Base-by-base conservation (phyloP, 2,888 invertebrate species). In the Melipona bicolor region DNA sequence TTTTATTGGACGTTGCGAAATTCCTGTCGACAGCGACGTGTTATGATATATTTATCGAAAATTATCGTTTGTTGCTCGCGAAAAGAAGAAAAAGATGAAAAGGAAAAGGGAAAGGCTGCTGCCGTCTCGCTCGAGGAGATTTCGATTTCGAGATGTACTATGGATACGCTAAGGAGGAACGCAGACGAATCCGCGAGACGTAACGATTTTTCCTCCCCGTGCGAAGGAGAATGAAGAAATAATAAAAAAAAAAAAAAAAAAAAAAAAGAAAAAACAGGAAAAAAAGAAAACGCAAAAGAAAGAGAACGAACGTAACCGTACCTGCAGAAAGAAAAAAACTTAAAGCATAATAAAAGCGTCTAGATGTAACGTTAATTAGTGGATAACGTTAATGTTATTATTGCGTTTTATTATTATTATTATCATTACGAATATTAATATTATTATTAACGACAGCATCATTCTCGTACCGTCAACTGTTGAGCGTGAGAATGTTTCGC, bases 301-400 rank as follows among this genome's bases (percentile, higher is more conserved):
- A 74, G 49, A 65, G 62, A 77, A 80, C 73, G 80, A 87, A 79
- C 78, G 79, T 85, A 90, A 88, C 86, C 86, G 91, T 91, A 91
- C 91, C 91, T 91, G 91, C 90, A 85, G 81, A 85, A 32, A 89
- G 79, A 81, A 88, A 88, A 81, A 85, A 84, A 88, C 82, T 87
- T 73, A 88, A 87, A 85, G 87, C 89, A 87, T 91, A 90, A 91
- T 90, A 83, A 84, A 90, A 89, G 88, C 88, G 88, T 91, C 83
- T 90, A 91, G 85, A 87, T 87, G 86, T 91, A 91, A 89, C 90
- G 90, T 90, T 91, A 91, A 90, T 88, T 91, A 90, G 90, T 88
- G 83, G 84, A 81, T 90, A 90, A 87, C 86, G 83, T 87, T 87
- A 90, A 84, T 84, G 86, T 77, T 90, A 89, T 89, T 86, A 88